A percentile compares a stretch with the other conserved stretches of the same genome.
Conservation (phyloP, 2,113 vertebrate species). For the Onychostoma macrolepis region DNA sequence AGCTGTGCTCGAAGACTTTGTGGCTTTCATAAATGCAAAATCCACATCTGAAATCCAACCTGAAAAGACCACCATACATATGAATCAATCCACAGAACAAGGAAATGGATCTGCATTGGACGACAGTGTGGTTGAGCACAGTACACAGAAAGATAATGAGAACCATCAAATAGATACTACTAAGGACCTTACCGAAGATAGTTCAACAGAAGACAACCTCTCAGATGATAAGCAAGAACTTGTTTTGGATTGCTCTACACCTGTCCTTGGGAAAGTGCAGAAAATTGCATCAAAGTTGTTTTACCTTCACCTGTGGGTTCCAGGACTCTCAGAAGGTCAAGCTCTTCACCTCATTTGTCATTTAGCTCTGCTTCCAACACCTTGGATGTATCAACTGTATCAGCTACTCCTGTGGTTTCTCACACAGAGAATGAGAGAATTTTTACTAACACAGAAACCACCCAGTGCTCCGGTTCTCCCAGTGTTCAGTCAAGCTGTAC, state of each 20-base stretch:
- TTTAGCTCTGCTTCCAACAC: background rate
- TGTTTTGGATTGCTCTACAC: background rate
- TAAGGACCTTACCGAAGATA: background rate
- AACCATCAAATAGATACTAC: background rate
- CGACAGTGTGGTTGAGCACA: background rate
- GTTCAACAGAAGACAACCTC: background rate
- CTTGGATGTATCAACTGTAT: background rate
- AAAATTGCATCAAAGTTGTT: background rate
- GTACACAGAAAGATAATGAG: background rate
- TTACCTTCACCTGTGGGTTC: background rate
- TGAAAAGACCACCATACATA: background rate
- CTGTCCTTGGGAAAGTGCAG: background rate
- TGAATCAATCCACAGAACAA: background rate
- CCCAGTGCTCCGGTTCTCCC: background rate
- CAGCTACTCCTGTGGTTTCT: background rate
- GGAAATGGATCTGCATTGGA: background rate
- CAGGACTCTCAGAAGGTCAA: background rate
- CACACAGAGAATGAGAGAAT: background rate
- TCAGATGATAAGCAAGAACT: background rate
- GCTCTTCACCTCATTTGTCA: background rate
- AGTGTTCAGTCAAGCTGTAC: background rate
- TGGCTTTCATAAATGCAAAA: background rate
- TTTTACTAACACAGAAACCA: background rate
- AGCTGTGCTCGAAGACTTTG: background rate
- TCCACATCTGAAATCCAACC: too few relatives aligned